Evolutionary conservation across 2,113 vertebrate genomes (phyloP).

Genomic region (Pseudorasbora parva): DNA sequence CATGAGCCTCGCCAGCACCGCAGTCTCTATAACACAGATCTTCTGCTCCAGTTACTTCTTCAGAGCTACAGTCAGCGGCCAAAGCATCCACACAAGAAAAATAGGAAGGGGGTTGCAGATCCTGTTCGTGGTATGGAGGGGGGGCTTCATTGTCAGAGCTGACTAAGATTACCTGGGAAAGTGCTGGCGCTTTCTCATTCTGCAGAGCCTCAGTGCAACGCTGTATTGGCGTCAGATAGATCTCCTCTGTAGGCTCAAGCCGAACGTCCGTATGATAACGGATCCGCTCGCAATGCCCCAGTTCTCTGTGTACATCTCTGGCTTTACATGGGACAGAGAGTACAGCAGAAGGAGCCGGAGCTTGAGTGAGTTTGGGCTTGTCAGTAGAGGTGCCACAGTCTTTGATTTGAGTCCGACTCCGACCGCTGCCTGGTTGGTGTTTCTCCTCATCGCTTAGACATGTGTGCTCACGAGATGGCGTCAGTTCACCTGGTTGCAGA

Average conservation of each 20-base stretch:
- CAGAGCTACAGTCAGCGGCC: constrained; percentile 56
- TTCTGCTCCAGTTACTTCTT: constrained; percentile 61
- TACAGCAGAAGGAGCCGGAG: constrained; percentile 66
- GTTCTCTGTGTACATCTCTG: constrained; percentile 68
- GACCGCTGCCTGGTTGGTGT: constrained; percentile 72
- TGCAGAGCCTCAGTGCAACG: constrained; percentile 83
- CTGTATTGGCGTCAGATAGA: constrained; percentile 93
- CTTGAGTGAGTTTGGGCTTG: constrained; percentile 79
- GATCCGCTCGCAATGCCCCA: constrained; percentile 84
- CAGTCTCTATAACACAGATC: constrained; percentile 60
- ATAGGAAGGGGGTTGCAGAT: constrained; percentile 76
- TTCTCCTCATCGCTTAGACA: constrained; percentile 95
- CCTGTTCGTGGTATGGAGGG: constrained; percentile 85
- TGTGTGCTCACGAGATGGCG: constrained; percentile 87
- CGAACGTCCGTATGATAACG: constrained; percentile 89
- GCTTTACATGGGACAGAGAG: constrained; percentile 64
- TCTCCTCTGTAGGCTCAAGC: constrained; percentile 94
- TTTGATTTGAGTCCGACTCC: constrained; percentile 83
- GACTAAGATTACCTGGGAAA: constrained; percentile 84
- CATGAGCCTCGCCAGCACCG: constrained; percentile 39
- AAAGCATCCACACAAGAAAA: constrained; percentile 72
- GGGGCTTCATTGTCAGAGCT: constrained; percentile 89
- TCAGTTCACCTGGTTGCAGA: constrained; percentile 82
- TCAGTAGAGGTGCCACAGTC: constrained; percentile 94
- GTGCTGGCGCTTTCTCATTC: constrained; percentile 78